Evolutionary conservation across 1,140 invertebrate genomes (phyloP).

Genomic region (Euwallacea fornicatus): DNA sequence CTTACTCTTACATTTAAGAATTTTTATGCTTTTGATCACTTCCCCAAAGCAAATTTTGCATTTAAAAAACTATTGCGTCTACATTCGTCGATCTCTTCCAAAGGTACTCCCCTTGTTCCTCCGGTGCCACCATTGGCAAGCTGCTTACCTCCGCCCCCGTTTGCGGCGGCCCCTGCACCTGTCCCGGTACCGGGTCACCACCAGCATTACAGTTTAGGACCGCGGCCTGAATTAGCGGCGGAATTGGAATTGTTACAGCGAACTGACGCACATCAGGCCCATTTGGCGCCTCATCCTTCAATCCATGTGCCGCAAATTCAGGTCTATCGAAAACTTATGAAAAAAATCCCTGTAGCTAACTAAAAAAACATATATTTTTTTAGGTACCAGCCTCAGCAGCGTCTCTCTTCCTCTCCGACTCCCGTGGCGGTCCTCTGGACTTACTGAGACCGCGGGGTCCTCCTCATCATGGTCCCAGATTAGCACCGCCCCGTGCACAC

Average conservation of each 20-base stretch:
- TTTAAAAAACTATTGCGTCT: not conserved
- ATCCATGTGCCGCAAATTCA: slow-evolving; percentile 56
- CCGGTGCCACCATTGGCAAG: slow-evolving; percentile 31
- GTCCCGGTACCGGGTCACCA: slow-evolving; percentile 36
- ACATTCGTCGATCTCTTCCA: not conserved
- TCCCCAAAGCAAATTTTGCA: too few species aligned
- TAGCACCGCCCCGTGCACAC: slow-evolving; percentile 55
- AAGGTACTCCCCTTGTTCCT: slow-evolving; percentile 31
- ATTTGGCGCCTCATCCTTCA: slow-evolving; percentile 50
- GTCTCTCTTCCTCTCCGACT: slow-evolving; percentile 60
- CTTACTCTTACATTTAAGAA: not conserved
- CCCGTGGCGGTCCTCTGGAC: slow-evolving; percentile 48
- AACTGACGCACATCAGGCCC: slow-evolving; percentile 40
- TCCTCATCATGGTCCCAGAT: slow-evolving; percentile 48
- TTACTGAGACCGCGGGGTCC: slow-evolving; percentile 44
- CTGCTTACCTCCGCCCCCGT: slow-evolving; percentile 25
- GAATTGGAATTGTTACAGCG: slow-evolving; percentile 52
- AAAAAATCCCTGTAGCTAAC: not conserved
- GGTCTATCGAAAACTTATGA: slow-evolving; percentile 43
- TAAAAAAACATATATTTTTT: not conserved
- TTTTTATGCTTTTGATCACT: not conserved
- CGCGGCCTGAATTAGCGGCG: slow-evolving; percentile 44
- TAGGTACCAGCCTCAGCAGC: slow-evolving; percentile 53
- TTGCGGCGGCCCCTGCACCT: slow-evolving; percentile 34
- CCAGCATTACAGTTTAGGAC: slow-evolving; percentile 44